Percentiles rank a stretch among this genome's conserved stretches.
Evolutionary conservation across 2,888 invertebrate genomes (phyloP).

Genomic region (Aphelenchoides bicaudatus): DNA sequence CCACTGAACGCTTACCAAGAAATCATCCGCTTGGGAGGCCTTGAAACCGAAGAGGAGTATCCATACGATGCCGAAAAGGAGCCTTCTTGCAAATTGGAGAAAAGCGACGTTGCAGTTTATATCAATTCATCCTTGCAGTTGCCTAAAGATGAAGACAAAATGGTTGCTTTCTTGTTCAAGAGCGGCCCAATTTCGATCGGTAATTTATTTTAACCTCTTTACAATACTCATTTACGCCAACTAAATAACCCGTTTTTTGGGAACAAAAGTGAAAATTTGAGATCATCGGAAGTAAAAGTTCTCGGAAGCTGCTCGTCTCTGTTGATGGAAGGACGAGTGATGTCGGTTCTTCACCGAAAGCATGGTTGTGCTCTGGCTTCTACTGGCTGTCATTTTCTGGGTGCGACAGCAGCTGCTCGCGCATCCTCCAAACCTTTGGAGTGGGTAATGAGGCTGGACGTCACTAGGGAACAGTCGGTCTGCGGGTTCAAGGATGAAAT

Average conservation of each 20-base stretch:
- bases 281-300: neutral
- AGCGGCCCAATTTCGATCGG: constrained; percentile 60
- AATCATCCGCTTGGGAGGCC: constrained; percentile 71
- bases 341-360: constrained; percentile 14
- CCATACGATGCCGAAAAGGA: constrained; percentile 70
- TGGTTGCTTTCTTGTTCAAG: constrained; percentile 52
- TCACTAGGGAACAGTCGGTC: constrained; percentile 21
- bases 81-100: constrained; percentile 41
- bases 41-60: constrained; percentile 83
- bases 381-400: neutral
- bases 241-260: neutral
- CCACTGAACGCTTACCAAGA: constrained; percentile 81
- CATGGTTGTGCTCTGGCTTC: constrained; percentile 4
- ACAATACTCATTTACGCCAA: neutral
- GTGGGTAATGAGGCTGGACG: too few relatives aligned
- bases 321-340: neutral
- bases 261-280: neutral
- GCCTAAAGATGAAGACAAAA: constrained; percentile 54
- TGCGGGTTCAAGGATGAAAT: constrained; percentile 25
- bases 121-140: constrained; percentile 57
- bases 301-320: constrained; percentile 1
- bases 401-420: neutral
- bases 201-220: constrained; percentile 26
- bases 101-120: constrained; percentile 41
- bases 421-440: too few relatives aligned